Evolutionary conservation across 2,113 vertebrate species (phyloP), one percentile per base, ranked within the genome.

Genomic region (Trinectes maculatus): DNA sequence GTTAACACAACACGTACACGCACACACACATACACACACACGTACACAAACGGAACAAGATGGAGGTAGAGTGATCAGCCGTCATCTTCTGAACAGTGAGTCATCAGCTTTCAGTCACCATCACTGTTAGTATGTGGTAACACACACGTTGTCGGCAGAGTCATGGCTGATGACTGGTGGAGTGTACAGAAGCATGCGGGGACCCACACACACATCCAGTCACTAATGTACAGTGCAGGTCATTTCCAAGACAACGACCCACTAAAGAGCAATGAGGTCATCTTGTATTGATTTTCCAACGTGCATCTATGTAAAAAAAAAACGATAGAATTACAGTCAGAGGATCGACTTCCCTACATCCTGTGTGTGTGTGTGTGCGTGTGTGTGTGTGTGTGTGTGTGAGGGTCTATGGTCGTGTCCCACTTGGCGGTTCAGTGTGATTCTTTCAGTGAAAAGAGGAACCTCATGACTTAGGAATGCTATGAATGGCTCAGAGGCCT

Each of bases 381-480:
- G 28, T 77, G 62, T 36, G 24, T 57, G 69, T 46, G 40, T 49
- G 36, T 58, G 69, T 56, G 21, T 57, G 47, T 57, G 42, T 53
- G 18, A 69, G 49, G 40, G 76, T 60, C 18, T 15, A 26, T 60
- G 59, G 31, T 47, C 62, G 21, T 47, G 75, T 85, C 80, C 75
- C 54, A 55, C 40, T 83, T 71, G 64, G 82, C 19, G 10, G 57
- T 86, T 71, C 58, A 53, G 47, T 51, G 51, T n/a, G 6, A 80
- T 67, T 70, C 59, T 68, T 61, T 75, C 60, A 40, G 66, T 1
- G n/a, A 55, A 64, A 65, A 69, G 49, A 62, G 21, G 11, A 51
- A 76, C 75, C 83, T 85, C 84, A 90, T 85, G 84, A 84, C 83
- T 89, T 55, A 77, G 84, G 89, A 91, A 91, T 90, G 85, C 75